phyloP scores from a whole-genome alignment of 2,797 vertebrate genomes.

The Okamejei kenojei region DNA sequence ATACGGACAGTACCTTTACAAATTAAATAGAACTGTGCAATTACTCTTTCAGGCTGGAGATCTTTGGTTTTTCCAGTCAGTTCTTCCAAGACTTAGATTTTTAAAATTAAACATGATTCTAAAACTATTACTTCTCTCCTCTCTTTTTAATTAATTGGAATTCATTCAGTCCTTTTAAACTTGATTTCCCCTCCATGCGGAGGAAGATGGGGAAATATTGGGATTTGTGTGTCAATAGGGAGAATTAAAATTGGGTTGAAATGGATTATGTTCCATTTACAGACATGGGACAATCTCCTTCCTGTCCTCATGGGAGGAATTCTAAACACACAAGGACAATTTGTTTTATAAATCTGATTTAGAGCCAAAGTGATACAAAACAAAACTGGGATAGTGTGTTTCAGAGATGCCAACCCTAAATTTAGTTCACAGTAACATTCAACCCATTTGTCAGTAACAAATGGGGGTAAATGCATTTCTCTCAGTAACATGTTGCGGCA shows the following conservation, averaged over 20 bases:
- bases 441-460: too few species aligned
- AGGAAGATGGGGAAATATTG: too few species aligned
- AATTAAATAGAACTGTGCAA: neutral
- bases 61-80: neutral
- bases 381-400: neutral
- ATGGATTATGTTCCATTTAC: neutral
- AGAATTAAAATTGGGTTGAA: neutral
- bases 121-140: neutral
- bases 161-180: neutral
- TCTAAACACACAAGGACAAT: neutral
- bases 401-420: too few species aligned
- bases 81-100: neutral
- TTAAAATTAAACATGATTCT: neutral
- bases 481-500: too few species aligned
- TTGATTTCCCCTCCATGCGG: neutral
- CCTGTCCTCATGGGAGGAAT: neutral
- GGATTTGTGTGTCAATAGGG: too few species aligned
- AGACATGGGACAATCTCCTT: neutral
- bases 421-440: too few species aligned
- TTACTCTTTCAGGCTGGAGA: neutral
- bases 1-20: conserved; percentile 84
- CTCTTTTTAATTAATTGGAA: neutral
- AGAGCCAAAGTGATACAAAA: neutral
- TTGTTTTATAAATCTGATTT: too few species aligned
- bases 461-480: too few species aligned